phyloP scores from a whole-genome alignment of 2,888 invertebrate species.

The Tenthredo scrophulariae region DNA sequence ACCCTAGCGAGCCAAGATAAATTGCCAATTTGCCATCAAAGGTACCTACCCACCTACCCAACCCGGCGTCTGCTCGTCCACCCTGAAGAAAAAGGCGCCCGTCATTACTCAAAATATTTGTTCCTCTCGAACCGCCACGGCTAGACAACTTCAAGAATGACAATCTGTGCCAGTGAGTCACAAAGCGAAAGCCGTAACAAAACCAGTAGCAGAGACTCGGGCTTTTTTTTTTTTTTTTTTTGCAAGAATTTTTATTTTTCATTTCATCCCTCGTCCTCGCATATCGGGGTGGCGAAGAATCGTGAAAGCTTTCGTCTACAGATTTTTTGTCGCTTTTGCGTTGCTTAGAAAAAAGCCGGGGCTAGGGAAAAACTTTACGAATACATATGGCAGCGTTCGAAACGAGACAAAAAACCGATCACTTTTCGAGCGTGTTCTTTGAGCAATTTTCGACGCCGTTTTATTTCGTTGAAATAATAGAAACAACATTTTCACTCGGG shows the following conservation, averaged over 20 bases:
- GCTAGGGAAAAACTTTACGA: neutral
- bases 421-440: neutral
- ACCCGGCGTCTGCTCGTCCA: slow-evolving; percentile 4
- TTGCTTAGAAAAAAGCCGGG: neutral
- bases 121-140: neutral
- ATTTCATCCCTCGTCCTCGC: neutral
- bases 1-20: slow-evolving; percentile 14
- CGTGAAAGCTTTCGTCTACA: neutral
- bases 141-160: slow-evolving; percentile 8
- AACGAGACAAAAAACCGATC: neutral
- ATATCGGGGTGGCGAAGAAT: neutral
- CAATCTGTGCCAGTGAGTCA: neutral
- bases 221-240: neutral
- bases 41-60: neutral
- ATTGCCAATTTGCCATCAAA: slow-evolving; percentile 16
- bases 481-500: neutral
- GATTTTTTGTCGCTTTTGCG: neutral
- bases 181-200: neutral
- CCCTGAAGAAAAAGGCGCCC: neutral
- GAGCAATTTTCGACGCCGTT: neutral
- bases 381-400: no score
- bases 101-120: slow-evolving; percentile 32
- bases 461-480: no score
- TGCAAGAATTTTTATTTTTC: neutral
- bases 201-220: neutral